Evolutionary conservation across 1,140 invertebrate species (phyloP).

Genomic region (Drosophila teissieri): DNA sequence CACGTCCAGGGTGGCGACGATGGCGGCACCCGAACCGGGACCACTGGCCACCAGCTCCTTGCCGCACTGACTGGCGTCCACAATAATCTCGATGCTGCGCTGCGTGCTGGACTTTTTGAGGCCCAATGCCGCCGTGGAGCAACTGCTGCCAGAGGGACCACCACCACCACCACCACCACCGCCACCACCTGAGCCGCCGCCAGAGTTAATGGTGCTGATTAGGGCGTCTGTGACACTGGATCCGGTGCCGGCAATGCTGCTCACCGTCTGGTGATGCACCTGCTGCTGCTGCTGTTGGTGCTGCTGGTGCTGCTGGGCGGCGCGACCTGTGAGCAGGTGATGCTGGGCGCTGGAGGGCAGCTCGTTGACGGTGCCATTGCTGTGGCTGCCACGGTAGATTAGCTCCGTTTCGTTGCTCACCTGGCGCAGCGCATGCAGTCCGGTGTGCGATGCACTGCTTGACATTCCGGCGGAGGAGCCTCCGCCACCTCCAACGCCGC

Average conservation of each 20-base stretch:
- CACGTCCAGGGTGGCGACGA: conserved; percentile 13
- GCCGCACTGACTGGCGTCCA: conserved; percentile 75
- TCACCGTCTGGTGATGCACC: conserved; percentile 43
- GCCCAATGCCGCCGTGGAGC: conserved; percentile 18
- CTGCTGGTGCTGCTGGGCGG: conserved; percentile 16
- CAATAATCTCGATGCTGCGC: conserved; percentile 82
- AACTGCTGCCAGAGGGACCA: conserved; percentile 24
- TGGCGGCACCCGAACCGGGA: background rate
- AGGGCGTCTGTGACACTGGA: conserved; percentile 72
- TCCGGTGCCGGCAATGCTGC: conserved; percentile 69
- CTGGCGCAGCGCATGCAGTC: conserved; percentile 76
- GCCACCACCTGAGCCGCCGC: conserved; percentile 5
- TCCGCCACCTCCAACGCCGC: background rate
- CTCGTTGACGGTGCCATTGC: conserved; percentile 70
- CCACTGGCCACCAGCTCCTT: conserved; percentile 39
- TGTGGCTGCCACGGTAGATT: conserved; percentile 77
- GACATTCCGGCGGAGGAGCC: conserved; percentile 41
- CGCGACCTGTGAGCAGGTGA: conserved; percentile 23
- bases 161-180: conserved; percentile 16
- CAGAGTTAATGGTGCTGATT: conserved; percentile 70
- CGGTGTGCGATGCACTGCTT: conserved; percentile 76
- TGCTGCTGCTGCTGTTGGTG: conserved; percentile 25
- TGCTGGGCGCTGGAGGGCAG: conserved; percentile 39
- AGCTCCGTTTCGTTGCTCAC: conserved; percentile 80
- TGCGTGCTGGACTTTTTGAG: conserved; percentile 67